phyloP scores from a whole-genome alignment of 2,888 invertebrate genomes.

The Tipula helvola region DNA sequence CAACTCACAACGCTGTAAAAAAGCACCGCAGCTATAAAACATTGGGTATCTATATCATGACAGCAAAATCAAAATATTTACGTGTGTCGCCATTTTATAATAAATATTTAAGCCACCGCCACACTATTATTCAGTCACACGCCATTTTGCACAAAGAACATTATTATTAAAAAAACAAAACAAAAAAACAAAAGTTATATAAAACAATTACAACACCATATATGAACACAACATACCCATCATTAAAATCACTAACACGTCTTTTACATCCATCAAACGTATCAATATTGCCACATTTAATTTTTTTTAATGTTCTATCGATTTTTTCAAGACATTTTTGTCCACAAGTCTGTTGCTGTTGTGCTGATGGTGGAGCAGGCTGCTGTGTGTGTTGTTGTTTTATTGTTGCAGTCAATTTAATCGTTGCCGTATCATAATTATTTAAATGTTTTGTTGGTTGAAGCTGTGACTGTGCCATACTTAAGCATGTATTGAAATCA shows the following conservation, averaged over 20 bases:
- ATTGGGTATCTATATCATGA: too few relatives aligned
- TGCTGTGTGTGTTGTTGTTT: neutral
- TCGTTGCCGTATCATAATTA: neutral
- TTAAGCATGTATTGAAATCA: slow-evolving; percentile 6
- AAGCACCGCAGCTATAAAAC: too few relatives aligned
- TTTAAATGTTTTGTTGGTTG: neutral
- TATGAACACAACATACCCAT: neutral
- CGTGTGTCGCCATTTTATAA: neutral
- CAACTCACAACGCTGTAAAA: too few relatives aligned
- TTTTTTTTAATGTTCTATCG: neutral
- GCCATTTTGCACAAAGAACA: neutral
- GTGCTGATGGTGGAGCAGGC: neutral
- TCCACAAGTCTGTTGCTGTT: neutral
- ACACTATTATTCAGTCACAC: neutral
- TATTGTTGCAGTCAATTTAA: neutral
- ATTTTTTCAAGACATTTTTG: neutral
- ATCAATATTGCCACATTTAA: neutral
- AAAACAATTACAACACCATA: neutral
- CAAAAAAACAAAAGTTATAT: neutral
- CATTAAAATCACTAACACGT: neutral
- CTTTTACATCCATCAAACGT: neutral
- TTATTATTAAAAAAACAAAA: neutral
- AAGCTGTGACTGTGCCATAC: neutral
- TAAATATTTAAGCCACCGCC: neutral
- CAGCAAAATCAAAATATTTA: neutral